Evolutionary conservation across 2,888 invertebrate species (phyloP).

Genomic region (Bursaphelenchus okinawaensis): DNA sequence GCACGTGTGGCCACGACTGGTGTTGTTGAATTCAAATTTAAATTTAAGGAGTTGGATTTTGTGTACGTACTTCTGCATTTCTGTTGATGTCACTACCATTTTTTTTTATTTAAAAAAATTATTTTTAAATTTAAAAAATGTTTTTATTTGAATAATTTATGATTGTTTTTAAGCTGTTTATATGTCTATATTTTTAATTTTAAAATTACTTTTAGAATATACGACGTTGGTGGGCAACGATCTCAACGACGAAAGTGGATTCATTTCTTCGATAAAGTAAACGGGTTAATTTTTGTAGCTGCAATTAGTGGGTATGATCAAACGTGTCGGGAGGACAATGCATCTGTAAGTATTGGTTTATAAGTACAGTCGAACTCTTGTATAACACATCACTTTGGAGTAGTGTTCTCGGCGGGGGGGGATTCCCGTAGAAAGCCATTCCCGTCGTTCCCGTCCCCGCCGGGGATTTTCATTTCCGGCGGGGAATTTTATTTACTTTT

Average conservation of each 20-base stretch:
- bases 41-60: slow-evolving; percentile 40
- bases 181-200: not conserved
- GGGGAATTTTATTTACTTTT: no score
- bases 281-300: slow-evolving; percentile 40
- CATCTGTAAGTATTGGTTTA: slow-evolving; percentile 27
- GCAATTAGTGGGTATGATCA: slow-evolving; percentile 48
- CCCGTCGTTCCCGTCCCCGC: no score
- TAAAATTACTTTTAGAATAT: slow-evolving; percentile 2
- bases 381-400: not conserved
- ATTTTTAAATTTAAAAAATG: slow-evolving; percentile 8
- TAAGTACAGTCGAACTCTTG: not conserved
- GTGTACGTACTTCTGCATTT: slow-evolving; percentile 18
- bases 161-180: not conserved
- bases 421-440: no score
- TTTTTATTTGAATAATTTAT: not conserved
- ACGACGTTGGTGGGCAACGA: slow-evolving; percentile 61
- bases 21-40: slow-evolving; percentile 41
- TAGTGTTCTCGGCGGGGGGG: no score
- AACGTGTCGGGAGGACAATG: slow-evolving; percentile 32
- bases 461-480: no score
- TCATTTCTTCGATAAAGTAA: slow-evolving; percentile 46
- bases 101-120: not conserved
- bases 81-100: no score
- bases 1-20: slow-evolving; percentile 52
- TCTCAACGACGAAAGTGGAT: slow-evolving; percentile 64